These are phyloP conservation scores for Nansenia antarctica DNA, from an alignment of 2,113 vertebrate species.

Conservation along the genomic window DNA sequence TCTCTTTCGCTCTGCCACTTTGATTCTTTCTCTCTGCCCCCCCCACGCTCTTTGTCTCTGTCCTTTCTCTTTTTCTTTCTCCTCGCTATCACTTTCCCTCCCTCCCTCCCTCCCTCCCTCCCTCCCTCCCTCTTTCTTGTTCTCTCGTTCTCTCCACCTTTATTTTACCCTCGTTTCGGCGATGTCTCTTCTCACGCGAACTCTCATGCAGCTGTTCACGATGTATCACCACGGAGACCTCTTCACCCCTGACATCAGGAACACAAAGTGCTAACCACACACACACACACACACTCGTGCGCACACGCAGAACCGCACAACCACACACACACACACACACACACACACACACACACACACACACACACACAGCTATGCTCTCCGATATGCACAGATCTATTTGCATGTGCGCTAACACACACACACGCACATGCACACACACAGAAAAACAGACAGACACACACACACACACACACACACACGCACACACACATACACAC, in stretches of 20 bases:
- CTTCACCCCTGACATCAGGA: conserved; percentile 58
- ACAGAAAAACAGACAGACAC: conserved; percentile 18
- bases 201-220: conserved; percentile 70
- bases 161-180: conserved; percentile 52
- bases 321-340: conserved; percentile 20
- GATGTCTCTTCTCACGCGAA: conserved; percentile 67
- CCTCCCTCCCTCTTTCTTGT: neutral
- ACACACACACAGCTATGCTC: conserved; percentile 35
- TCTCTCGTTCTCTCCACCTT: neutral
- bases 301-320: conserved; percentile 18
- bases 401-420: conserved; percentile 23
- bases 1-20: neutral
- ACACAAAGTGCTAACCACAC: conserved; percentile 44
- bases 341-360: conserved; percentile 18
- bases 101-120: conserved; percentile 15
- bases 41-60: neutral
- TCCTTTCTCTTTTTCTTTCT: conserved; percentile 27
- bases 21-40: neutral
- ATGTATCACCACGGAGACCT: conserved; percentile 72
- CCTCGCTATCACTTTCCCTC: neutral
- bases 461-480: conserved; percentile 44
- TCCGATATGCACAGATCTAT: conserved; percentile 26
- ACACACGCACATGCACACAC: conserved; percentile 25
- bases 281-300: conserved; percentile 17
- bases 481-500: conserved; percentile 19